These are phyloP conservation scores for Panurus biarmicus DNA, from an alignment of 2,113 vertebrate species.

Conservation along the genomic window DNA sequence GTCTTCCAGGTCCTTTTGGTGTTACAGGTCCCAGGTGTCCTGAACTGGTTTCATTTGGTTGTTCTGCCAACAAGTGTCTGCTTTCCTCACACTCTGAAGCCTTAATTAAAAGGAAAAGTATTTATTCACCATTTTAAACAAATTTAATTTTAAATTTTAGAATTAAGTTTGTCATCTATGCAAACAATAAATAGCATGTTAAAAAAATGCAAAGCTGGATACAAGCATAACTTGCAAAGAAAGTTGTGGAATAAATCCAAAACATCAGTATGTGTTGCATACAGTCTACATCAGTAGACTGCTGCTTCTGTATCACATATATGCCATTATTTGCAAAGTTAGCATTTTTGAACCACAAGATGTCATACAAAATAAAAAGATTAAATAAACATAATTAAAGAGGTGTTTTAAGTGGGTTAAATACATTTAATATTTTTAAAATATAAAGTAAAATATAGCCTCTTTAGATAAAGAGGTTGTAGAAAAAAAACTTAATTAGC, in stretches of 20 bases:
- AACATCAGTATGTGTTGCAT: not conserved
- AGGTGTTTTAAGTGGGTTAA: not conserved
- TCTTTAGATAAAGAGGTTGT: not conserved
- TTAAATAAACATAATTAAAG: not conserved
- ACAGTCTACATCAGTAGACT: too few species aligned
- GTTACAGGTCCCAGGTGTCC: not conserved
- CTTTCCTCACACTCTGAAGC: not conserved
- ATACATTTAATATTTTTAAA: not conserved
- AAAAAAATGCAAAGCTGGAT: not conserved
- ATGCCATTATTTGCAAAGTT: not conserved
- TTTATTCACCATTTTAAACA: not conserved
- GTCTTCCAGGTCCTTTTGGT: conserved; percentile 69
- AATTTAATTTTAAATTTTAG: too few species aligned
- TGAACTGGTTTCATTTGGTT: not conserved
- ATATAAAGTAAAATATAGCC: not conserved
- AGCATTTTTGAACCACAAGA: not conserved
- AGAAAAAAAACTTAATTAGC: not conserved
- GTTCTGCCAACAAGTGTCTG: not conserved
- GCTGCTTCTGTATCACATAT: not conserved
- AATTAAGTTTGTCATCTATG: not conserved
- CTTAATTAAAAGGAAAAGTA: conserved; percentile 23
- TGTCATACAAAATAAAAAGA: not conserved
- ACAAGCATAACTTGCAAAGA: not conserved
- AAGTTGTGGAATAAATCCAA: not conserved
- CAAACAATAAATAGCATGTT: not conserved